A percentile compares a stretch with the other conserved stretches of the same genome.
These are phyloP conservation scores for Ptychodera flava DNA, from an alignment of 35 echinoderm and acorn worm genomes.

Conservation along the genomic window DNA sequence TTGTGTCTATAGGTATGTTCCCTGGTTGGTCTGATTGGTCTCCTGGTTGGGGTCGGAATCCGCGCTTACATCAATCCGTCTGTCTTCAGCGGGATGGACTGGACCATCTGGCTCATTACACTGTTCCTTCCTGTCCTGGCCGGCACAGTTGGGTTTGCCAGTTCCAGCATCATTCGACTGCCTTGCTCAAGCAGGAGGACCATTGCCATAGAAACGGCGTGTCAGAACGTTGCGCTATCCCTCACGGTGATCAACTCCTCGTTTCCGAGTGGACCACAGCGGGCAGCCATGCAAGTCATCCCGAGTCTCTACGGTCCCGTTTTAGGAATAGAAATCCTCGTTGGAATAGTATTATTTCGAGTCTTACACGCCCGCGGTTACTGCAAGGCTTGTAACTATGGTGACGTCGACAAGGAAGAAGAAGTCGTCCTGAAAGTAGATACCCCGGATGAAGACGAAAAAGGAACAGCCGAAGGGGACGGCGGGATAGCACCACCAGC, in stretches of 20 bases:
- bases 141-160: not conserved
- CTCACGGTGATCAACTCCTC: constrained; percentile 58
- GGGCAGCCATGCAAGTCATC: not conserved
- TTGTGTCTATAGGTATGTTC: not conserved
- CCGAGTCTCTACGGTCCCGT: not conserved
- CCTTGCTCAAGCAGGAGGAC: constrained; percentile 33
- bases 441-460: not conserved
- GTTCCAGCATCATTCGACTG: not conserved
- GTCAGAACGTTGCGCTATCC: constrained; percentile 69
- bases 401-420: not conserved
- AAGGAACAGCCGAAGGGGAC: not conserved
- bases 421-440: not conserved
- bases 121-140: not conserved
- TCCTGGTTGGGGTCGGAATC: not conserved
- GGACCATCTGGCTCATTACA: not conserved
- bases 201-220: constrained; percentile 68
- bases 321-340: not conserved
- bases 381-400: not conserved
- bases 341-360: not conserved
- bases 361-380: not conserved
- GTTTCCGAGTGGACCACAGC: constrained; percentile 20
- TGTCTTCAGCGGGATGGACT: not conserved
- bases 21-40: not conserved
- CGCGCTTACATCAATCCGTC: not conserved
- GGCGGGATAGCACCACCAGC: not conserved